A percentile compares a stretch with the other conserved stretches of the same genome.
Evolutionary conservation across 1,140 invertebrate species (phyloP).

Genomic region (Temnothorax nylanderi): DNA sequence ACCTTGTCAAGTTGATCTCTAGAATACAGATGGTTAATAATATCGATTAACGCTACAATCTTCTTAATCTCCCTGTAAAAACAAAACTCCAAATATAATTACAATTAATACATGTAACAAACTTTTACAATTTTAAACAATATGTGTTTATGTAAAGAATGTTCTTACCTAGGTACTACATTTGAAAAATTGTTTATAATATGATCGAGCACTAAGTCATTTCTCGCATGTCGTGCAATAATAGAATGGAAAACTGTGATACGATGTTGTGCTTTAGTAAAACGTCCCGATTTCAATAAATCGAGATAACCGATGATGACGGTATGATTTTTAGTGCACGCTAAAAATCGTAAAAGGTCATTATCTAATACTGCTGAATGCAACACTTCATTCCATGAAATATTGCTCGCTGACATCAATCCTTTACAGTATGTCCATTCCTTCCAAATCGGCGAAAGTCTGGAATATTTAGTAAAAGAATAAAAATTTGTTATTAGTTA

Average conservation of each 20-base stretch:
- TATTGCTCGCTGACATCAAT: background rate
- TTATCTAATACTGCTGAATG: background rate
- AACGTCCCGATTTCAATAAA: background rate
- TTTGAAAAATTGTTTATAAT: background rate
- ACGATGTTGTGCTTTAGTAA: background rate
- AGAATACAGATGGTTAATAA: conserved; percentile 1
- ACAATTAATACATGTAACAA: background rate
- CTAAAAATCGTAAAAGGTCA: background rate
- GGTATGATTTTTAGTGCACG: background rate
- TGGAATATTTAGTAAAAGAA: background rate
- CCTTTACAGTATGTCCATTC: conserved; percentile 3
- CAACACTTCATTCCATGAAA: background rate
- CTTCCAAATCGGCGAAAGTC: background rate
- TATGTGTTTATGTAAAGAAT: too few relatives aligned
- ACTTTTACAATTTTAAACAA: too few relatives aligned
- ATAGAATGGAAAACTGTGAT: conserved; percentile 1
- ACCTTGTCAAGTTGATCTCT: background rate
- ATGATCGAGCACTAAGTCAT: background rate
- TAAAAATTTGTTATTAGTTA: background rate
- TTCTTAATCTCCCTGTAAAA: background rate
- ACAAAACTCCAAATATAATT: background rate
- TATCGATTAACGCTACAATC: background rate
- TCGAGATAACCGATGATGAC: background rate
- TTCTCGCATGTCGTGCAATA: background rate
- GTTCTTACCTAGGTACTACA: too few relatives aligned